These are phyloP conservation scores for Cephus pygmeus DNA, from an alignment of 2,888 invertebrate genomes.

Conservation along the genomic window DNA sequence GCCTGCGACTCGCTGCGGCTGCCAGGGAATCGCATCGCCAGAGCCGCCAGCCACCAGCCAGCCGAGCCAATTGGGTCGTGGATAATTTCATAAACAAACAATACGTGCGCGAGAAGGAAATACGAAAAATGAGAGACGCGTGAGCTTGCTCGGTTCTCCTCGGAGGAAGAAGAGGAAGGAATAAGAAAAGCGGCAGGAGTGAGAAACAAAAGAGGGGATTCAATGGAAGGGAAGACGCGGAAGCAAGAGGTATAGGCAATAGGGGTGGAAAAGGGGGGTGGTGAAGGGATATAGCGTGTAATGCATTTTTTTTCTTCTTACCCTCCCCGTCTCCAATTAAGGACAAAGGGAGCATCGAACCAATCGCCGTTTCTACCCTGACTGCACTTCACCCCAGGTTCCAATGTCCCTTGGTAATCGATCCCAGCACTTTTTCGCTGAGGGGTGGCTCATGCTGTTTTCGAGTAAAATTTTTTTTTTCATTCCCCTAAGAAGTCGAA, in stretches of 20 bases:
- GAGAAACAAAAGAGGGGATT: conserved; percentile 6
- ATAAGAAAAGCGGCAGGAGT: not conserved
- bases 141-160: not conserved
- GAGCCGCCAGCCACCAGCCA: conserved; percentile 28
- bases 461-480: too few species aligned
- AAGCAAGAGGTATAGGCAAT: conserved; percentile 7
- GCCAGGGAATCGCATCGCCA: conserved; percentile 37
- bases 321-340: conserved; percentile 41
- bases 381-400: too few species aligned
- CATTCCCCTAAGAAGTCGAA: too few species aligned
- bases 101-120: conserved; percentile 35
- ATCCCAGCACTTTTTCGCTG: too few species aligned
- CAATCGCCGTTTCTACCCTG: too few species aligned
- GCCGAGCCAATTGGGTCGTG: conserved; percentile 50
- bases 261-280: not conserved
- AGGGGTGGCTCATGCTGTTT: too few species aligned
- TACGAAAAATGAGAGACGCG: conserved; percentile 21
- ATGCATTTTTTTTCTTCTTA: conserved; percentile 22
- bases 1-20: conserved; percentile 30
- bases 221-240: conserved; percentile 11
- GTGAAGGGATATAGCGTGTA: not conserved
- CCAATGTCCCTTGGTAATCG: too few species aligned
- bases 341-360: conserved; percentile 19
- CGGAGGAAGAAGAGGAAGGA: not conserved
- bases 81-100: conserved; percentile 56